Conservation (phyloP, 2,113 vertebrate genomes). For the Fulica atra region DNA sequence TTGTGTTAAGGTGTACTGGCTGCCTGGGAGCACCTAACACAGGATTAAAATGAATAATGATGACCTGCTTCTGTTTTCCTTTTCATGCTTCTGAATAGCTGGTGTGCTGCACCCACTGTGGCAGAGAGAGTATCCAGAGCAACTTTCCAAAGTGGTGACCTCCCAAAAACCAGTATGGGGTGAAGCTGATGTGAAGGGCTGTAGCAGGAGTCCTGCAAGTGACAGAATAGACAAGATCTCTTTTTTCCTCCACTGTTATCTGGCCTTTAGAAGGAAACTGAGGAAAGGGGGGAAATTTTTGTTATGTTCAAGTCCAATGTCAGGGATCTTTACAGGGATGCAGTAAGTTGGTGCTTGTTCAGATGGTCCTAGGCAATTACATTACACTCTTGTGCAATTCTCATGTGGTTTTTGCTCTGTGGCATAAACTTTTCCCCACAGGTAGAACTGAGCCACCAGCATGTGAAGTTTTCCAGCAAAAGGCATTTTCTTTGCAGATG, state of each 20-base stretch:
- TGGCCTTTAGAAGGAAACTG: neutral
- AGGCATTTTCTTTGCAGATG: slow-evolving; percentile 17
- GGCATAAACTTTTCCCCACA: neutral
- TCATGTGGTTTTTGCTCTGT: neutral
- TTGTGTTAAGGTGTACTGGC: neutral
- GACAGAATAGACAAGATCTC: neutral
- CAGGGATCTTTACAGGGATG: neutral
- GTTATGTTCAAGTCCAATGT: neutral
- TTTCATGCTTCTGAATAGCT: neutral
- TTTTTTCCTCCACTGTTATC: neutral
- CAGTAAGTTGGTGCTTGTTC: neutral
- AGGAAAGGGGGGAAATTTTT: neutral
- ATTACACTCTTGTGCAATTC: neutral
- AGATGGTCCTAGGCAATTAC: slow-evolving; percentile 3
- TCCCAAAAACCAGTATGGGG: neutral
- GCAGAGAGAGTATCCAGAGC: neutral
- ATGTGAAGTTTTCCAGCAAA: slow-evolving; percentile 13
- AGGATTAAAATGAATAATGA: neutral
- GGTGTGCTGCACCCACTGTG: neutral
- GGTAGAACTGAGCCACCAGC: neutral
- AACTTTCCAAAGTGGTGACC: neutral
- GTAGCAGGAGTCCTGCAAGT: neutral
- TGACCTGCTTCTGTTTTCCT: neutral
- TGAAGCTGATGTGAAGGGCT: neutral
- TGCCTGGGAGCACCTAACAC: neutral